These are phyloP conservation scores for Drosophila ercepeae DNA, from an alignment of 1,140 invertebrate genomes.

Conservation along the genomic window DNA sequence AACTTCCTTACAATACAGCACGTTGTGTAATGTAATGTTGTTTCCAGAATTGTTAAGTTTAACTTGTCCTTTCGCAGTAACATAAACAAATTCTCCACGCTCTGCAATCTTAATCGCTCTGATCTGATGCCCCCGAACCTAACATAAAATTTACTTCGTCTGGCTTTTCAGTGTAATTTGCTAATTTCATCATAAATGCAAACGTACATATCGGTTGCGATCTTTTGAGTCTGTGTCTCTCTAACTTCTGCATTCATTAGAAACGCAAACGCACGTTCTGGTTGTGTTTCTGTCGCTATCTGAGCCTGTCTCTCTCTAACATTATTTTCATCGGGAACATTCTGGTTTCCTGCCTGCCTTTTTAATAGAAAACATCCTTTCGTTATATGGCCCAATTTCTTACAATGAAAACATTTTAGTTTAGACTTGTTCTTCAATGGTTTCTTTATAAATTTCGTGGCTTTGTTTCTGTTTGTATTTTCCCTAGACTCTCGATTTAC, in stretches of 20 bases:
- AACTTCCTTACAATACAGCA: too few relatives aligned
- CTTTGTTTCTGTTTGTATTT: slow-evolving; percentile 7
- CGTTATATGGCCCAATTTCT: slow-evolving; percentile 41
- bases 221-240: slow-evolving; percentile 1
- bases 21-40: slow-evolving; percentile 58
- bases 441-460: too few relatives aligned
- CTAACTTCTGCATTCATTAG: slow-evolving; percentile 13
- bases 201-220: not conserved
- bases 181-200: slow-evolving; percentile 14
- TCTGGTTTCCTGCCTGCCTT: slow-evolving; percentile 20
- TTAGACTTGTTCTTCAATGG: too few relatives aligned
- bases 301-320: slow-evolving; percentile 29
- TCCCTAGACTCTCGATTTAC: slow-evolving; percentile 7
- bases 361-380: slow-evolving; percentile 60
- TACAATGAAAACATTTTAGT: slow-evolving; percentile 53
- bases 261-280: slow-evolving; percentile 25
- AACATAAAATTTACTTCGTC: slow-evolving; percentile 53
- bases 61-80: too few relatives aligned
- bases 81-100: too few relatives aligned
- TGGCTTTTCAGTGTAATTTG: slow-evolving; percentile 11
- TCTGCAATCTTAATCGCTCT: too few relatives aligned
- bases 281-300: slow-evolving; percentile 9
- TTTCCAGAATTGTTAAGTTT: too few relatives aligned
- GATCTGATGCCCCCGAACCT: slow-evolving; percentile 51
- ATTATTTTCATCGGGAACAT: slow-evolving; percentile 10